Percentiles rank a stretch among this genome's conserved stretches.
phyloP scores from a whole-genome alignment of 30 jellyfish, hydroid and myxozoan genomes.

The Turritopsis dohrnii region DNA sequence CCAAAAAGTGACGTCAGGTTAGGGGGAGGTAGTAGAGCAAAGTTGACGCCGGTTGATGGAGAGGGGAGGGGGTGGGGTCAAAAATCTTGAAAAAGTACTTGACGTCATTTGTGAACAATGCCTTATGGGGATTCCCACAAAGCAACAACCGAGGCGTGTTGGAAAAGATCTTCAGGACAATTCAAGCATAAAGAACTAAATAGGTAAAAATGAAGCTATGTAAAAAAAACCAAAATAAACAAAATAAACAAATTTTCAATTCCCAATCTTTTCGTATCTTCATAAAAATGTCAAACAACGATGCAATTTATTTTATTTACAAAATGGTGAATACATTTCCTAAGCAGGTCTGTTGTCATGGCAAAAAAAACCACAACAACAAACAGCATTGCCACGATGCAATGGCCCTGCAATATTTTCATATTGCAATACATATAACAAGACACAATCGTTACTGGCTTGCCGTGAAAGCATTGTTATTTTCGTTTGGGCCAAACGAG shows the following conservation, averaged over 20 bases:
- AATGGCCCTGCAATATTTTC: neutral
- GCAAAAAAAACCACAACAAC: neutral
- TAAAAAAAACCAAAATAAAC: neutral
- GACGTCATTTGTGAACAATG: neutral
- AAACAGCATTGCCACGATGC: neutral
- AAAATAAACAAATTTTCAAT: neutral
- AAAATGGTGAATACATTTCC: neutral
- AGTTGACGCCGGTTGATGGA: neutral
- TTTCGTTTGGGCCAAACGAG: no score
- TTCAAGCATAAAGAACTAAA: no score
- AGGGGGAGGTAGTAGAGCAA: neutral
- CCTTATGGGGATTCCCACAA: no score
- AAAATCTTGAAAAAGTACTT: neutral
- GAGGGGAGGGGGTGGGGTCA: neutral
- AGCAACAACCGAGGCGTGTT: no score
- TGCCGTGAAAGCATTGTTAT: no score
- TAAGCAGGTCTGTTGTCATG: neutral
- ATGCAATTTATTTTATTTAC: neutral
- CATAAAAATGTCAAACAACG: neutral
- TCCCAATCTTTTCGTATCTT: neutral
- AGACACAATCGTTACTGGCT: no score
- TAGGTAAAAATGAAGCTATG: no score
- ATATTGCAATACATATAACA: neutral
- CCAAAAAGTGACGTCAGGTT: neutral
- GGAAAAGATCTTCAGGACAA: no score